These are phyloP conservation scores for Myzus persicae DNA, from an alignment of 1,140 invertebrate genomes.

Conservation along the genomic window DNA sequence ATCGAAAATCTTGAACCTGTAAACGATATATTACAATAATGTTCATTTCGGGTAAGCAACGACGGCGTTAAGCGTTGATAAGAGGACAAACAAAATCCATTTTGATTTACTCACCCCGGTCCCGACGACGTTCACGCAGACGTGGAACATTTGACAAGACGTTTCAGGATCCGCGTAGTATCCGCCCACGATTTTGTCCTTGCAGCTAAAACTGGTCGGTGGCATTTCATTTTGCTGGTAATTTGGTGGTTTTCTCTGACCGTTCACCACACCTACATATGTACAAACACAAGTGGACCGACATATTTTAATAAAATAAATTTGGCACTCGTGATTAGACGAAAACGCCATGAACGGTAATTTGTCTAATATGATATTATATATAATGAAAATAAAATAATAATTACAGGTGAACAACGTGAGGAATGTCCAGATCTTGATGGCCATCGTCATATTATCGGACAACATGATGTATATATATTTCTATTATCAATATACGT, in stretches of 20 bases:
- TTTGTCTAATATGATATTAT: neutral
- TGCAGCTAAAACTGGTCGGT: conserved; percentile 84
- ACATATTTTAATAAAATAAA: neutral
- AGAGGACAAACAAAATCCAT: neutral
- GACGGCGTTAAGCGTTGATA: neutral
- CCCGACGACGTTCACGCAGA: conserved; percentile 83
- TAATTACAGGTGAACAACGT: conserved; percentile 42
- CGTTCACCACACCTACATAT: conserved; percentile 24
- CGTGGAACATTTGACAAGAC: conserved; percentile 91
- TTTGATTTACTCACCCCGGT: conserved; percentile 69
- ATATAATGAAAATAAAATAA: neutral
- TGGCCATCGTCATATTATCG: neutral
- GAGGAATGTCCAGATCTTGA: conserved; percentile 4
- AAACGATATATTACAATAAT: conserved; percentile 58
- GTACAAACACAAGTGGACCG: neutral
- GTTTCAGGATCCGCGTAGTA: conserved; percentile 92
- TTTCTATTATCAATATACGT: conserved; percentile 3
- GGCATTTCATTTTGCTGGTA: conserved; percentile 84
- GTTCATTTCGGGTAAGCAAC: neutral
- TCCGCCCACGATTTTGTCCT: conserved; percentile 86
- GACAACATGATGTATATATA: conserved; percentile 13
- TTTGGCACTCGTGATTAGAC: neutral
- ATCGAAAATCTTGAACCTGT: conserved; percentile 80
- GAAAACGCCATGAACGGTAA: neutral
- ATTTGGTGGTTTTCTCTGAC: conserved; percentile 69